Evolutionary conservation across 2,113 vertebrate genomes (phyloP), one percentile per base, ranked within the genome.

Genomic region (Lethenteron camtschaticum): DNA sequence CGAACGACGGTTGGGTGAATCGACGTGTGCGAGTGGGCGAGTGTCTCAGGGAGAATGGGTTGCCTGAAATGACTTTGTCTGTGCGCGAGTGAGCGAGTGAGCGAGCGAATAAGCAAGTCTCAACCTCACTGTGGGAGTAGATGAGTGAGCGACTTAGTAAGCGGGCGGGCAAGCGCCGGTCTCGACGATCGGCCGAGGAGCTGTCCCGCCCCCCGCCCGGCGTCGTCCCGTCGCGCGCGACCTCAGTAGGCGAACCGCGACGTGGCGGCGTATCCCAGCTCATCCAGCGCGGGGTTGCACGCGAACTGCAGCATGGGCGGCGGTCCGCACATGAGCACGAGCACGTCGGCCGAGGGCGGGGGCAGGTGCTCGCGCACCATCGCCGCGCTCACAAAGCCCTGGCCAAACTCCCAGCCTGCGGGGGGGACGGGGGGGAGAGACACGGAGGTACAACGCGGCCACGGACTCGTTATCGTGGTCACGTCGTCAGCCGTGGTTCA

Each of bases 241-340:
- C 41, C 55, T 73, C 81, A 97, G 80, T 90, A 97, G 71, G 78
- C 73, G 70, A 96, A 97, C 71, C 83, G 82, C 75, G 76, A 80
- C 73, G 82, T 82, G 71, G 73, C 76, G 59, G 79, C 12, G 73
- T 92, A 86, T 56, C 86, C 84, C 41, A 88, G 81, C 69, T 87
- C 90, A 70, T 95, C 91, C 78, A 97, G 80, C 77, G 85, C 94
- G 71, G 91, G 91, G 81, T 86, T 82, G 79, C 89, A 95, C 70
- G 94, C 94, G 0, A 85, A 92, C 81, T 97, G 88, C 79, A 97
- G 87, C 94, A 96, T 97, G 1, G 90, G 90, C 2, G 91, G 94
- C 3, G 94, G 94, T 0, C 94, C 91, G 1, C 94, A 97, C 89
- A 95, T 87, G 68, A 96, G 83, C 72, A 95, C 80, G 70, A 96